Conservation (phyloP, 2,797 vertebrate genomes). For the Platyrinchus mystaceus region DNA sequence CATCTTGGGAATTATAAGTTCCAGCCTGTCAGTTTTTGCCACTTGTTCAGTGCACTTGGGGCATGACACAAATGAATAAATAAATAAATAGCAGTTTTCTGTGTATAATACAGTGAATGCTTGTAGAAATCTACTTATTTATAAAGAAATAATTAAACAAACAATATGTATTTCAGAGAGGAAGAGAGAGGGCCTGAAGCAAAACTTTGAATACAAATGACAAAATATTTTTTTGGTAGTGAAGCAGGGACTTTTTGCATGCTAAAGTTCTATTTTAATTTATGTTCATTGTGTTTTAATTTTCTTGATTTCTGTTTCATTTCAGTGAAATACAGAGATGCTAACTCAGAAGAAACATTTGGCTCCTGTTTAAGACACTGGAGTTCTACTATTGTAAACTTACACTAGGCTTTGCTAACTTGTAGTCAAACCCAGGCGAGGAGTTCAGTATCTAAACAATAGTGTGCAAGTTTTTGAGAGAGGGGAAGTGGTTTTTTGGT, state of each 20-base stretch:
- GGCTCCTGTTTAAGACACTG: neutral
- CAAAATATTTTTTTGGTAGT: neutral
- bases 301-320: conserved; percentile 3
- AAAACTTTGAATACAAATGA: neutral
- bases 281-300: neutral
- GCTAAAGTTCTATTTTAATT: neutral
- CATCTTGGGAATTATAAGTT: neutral
- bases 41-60: neutral
- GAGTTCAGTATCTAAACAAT: neutral
- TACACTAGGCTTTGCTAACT: neutral
- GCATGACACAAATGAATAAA: neutral
- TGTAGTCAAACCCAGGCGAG: neutral
- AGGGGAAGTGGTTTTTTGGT: neutral
- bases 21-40: neutral
- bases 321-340: neutral
- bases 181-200: neutral
- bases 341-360: neutral
- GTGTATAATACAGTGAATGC: neutral
- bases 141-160: neutral
- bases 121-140: neutral
- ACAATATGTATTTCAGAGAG: neutral
- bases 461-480: neutral
- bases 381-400: neutral
- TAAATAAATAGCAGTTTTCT: neutral
- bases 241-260: neutral